Percentiles rank a stretch among this genome's conserved stretches.
Conservation (phyloP, 2,113 vertebrate genomes). For the Empidonax traillii region DNA sequence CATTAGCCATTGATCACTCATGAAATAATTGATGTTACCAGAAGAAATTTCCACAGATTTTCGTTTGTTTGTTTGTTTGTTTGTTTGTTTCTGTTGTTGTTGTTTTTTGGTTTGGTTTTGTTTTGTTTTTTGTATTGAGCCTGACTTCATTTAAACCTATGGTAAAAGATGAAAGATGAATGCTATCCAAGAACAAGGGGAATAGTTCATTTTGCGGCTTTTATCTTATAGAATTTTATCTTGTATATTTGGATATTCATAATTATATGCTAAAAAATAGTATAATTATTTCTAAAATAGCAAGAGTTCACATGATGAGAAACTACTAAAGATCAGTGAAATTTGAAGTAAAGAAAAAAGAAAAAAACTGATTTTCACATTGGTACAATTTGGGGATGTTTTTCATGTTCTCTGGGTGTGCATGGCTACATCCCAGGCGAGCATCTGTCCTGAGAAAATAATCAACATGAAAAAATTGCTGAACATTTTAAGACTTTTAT, state of each 20-base stretch:
- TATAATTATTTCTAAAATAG: neutral
- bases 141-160: neutral
- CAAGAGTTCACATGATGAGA: neutral
- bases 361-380: accelerated
- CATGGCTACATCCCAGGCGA: neutral
- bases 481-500: neutral
- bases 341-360: neutral
- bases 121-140: neutral
- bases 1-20: neutral
- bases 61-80: neutral
- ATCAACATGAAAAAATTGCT: neutral
- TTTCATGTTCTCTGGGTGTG: neutral
- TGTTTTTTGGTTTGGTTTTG: neutral
- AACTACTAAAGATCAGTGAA: neutral
- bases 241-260: neutral
- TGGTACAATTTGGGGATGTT: neutral
- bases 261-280: neutral
- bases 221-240: neutral
- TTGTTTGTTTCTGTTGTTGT: neutral
- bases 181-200: neutral
- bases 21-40: neutral
- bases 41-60: neutral
- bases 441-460: neutral
- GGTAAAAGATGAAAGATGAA: neutral
- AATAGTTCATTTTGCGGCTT: neutral